Evolutionary conservation across 2,888 invertebrate species (phyloP), one percentile per base, ranked within the genome.

Genomic region (Cryptocephalus primarius): DNA sequence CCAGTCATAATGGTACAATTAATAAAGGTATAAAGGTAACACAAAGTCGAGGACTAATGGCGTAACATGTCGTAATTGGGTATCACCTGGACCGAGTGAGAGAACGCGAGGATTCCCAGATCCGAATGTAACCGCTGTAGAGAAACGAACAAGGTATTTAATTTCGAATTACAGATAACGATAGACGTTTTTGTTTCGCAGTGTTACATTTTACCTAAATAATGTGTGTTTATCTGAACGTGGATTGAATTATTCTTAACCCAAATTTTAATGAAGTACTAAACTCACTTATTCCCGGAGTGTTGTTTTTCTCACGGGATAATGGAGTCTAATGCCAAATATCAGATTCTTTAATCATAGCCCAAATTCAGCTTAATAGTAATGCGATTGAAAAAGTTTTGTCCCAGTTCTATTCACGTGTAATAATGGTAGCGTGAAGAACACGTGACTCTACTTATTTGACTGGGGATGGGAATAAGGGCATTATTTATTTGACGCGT

Each of bases 401-500:
- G 48, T 52, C 49, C 53, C 54, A 47, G 52, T 55, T 36, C 54
- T 48, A 56, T 58, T 55, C 53, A 58, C 53, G 51, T 48, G 55
- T 55, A 56, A 57, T 60, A 56, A 62, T 53, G 57, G 54, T 52
- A 51, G 58, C 51, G 55, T 51, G 55, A 55, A 47, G 46, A 52
- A 48, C 64, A 64, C 65, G 65, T 64, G 64, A 57, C 59, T 55
- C 48, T 50, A 54, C 59, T 60, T 55, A 60, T 61, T 60, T 57
- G 59, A 60, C 58, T 59, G 45, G 55, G 56, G 54, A 48, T 50
- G n/a, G 50, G 55, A 56, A 59, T 56, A 52, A 54, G 62, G 61
- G 60, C 59, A 61, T 62, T 63, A 60, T 66, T 61, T 63, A 68
- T 61, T 62, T 62, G 65, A 68, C 64, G 65, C 62, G 66, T 63